Evolutionary conservation across 2,888 invertebrate species (phyloP).

Genomic region (Sisyra nigra): DNA sequence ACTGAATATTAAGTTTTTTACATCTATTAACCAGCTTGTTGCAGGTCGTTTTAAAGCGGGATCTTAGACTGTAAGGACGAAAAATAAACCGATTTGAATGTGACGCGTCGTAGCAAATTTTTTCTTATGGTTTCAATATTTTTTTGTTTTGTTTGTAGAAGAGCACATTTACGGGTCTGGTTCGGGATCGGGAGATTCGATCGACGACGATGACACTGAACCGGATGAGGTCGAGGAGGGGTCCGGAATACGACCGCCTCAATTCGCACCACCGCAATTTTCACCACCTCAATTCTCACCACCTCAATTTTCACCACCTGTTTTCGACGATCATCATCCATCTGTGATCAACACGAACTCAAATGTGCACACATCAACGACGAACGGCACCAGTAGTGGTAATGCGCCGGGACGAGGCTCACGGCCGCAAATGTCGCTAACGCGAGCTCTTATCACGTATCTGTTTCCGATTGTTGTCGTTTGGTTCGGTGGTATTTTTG

Average conservation of each 20-base stretch:
- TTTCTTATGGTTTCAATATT: no score
- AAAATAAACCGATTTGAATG: no score
- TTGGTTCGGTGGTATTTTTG: slow-evolving; percentile 71
- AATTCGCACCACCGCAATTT: no score
- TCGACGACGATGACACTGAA: slow-evolving; percentile 29
- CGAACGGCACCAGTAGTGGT: slow-evolving; percentile 24
- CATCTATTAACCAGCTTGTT: no score
- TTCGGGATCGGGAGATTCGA: slow-evolving; percentile 53
- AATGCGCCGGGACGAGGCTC: slow-evolving; percentile 19
- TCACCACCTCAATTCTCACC: no score
- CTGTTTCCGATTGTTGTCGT: slow-evolving; percentile 68
- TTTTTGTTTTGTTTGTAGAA: slow-evolving; percentile 22
- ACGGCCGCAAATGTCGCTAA: slow-evolving; percentile 32
- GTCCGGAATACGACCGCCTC: slow-evolving; percentile 18
- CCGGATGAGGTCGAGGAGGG: slow-evolving; percentile 23
- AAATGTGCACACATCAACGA: background rate
- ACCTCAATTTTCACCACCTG: background rate
- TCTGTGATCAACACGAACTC: background rate
- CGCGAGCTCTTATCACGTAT: slow-evolving; percentile 52
- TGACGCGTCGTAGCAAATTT: no score
- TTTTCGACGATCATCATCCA: slow-evolving; percentile 6
- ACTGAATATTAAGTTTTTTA: no score
- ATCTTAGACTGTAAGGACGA: no score
- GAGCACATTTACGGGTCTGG: slow-evolving; percentile 49
- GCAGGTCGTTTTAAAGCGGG: no score